Base-by-base conservation (phyloP, 2,888 invertebrate species). In the Unio pictorum region DNA sequence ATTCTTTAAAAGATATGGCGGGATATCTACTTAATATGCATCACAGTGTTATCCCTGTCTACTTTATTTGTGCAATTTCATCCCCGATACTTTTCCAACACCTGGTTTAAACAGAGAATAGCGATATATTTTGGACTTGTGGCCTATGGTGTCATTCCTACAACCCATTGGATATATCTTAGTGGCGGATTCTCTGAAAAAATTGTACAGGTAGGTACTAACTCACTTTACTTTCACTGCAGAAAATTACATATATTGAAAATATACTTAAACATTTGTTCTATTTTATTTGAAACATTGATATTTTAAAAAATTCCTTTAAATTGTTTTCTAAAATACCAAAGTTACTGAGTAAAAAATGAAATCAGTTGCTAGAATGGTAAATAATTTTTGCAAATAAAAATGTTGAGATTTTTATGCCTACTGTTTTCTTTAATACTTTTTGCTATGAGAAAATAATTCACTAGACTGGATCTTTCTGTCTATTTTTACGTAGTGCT, bases 121-220 rank as follows among this genome's bases (percentile, higher is more conserved):
- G 68, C 86, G 0, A 78, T 90, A 15, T 89, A 88, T 73, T 71
- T 83, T 28, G 82, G 81, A 23, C 78, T 90, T 11, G 84, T 81
- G 6, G 86, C 81, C 8, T 89, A 88, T 86, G 98, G 98, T 1
- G 93, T 98, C 6, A 92, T 97, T 78, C 98, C 98, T 3, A 95
- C 97, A 3, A 90, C 95, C 67, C 98, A 98, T 88, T 98, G 98
- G 98, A 93, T 94, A 0, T 92, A 94, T 79, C 93, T 94, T 56
- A 95, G 96, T 94, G 97, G 97, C 26, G 97, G 98, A 15, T 93
- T 95, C 86, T 94, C 94, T 63, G 94, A 95, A 87, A 94, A 94
- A 66, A 93, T 97, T 91, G 97, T 98, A 59, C 92, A 93, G 91
- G 95, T 95, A 86, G 89, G 91, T 68, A 26, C 23, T 55, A 45